These are phyloP conservation scores for Cephus spinipes DNA, from an alignment of 2,888 invertebrate genomes.

Conservation along the genomic window DNA sequence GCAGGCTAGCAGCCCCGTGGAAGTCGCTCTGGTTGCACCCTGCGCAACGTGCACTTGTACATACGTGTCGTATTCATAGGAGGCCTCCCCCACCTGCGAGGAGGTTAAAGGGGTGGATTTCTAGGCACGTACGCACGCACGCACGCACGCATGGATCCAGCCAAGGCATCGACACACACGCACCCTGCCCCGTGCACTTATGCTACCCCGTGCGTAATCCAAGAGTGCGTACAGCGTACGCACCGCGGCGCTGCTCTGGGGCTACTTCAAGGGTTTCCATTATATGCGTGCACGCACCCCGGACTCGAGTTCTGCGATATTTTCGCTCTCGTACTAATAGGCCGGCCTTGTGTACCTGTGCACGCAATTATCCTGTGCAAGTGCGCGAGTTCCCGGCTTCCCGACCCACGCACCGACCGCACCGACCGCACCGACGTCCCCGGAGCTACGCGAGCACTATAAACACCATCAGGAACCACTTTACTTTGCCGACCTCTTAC, in stretches of 20 bases:
- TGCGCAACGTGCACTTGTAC: conserved; percentile 52
- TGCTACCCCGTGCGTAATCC: conserved; percentile 34
- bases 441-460: neutral
- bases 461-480: neutral
- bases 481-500: neutral
- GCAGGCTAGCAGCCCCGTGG: neutral
- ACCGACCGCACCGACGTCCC: neutral
- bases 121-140: conserved; percentile 52
- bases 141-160: conserved; percentile 29
- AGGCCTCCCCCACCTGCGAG: conserved; percentile 40
- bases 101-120: conserved; percentile 48
- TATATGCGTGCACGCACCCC: conserved; percentile 60
- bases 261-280: conserved; percentile 65
- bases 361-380: conserved; percentile 57
- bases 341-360: conserved; percentile 46
- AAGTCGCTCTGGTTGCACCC: conserved; percentile 8
- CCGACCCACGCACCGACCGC: neutral
- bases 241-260: conserved; percentile 31
- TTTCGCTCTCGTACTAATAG: conserved; percentile 46
- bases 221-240: conserved; percentile 31
- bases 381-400: conserved; percentile 31
- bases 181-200: conserved; percentile 8
- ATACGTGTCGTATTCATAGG: conserved; percentile 56
- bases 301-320: conserved; percentile 33
- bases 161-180: conserved; percentile 45